Base-by-base conservation (phyloP, 2,113 vertebrate species). In the Dromaius novaehollandiae region DNA sequence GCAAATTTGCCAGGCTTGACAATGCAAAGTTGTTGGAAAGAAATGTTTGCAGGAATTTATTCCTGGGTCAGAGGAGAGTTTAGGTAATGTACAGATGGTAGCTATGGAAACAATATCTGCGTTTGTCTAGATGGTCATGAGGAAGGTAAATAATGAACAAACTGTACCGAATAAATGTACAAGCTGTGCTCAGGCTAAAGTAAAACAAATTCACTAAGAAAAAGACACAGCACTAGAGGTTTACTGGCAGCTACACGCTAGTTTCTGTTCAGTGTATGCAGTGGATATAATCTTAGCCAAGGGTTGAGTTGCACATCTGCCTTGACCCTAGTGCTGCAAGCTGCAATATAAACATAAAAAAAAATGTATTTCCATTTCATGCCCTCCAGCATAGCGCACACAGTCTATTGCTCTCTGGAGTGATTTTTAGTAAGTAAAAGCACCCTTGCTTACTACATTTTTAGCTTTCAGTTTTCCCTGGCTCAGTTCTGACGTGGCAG, bases 91-190 rank as follows among this genome's bases (percentile, higher is more conserved):
- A 78, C 21, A 83, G 82, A 64, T 69, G 85, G 79, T 93, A 95
- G 55, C 89, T 83, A 93, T 94, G 79, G 95, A 95, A 94, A 97
- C 87, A 64, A 36, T 94, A 95, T 91, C 75, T 17, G 48, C 92
- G 11, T 91, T 91, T 88, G 32, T 75, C 81, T 95, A 68, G 58
- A 75, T 94, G 90, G 66, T 70, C 70, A 73, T 58, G 38, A 95
- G 48, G 70, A 95, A 90, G 2, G 1, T 92, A 95, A 96, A 90
- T 86, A 86, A 82, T 28, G 70, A 96, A 65, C 84, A 87, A 90
- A 92, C 4, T 0, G 0, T 82, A 87, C 51, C 8, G 87, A 96
- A 87, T 92, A 93, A 92, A 82, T 79, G 88, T 95, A 82, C 66
- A 82, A 77, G 38, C 53, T 80, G 63, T 89, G 84, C 77, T 92